Base-by-base conservation (phyloP, 2,888 invertebrate species). In the Ectemnius cavifrons region DNA sequence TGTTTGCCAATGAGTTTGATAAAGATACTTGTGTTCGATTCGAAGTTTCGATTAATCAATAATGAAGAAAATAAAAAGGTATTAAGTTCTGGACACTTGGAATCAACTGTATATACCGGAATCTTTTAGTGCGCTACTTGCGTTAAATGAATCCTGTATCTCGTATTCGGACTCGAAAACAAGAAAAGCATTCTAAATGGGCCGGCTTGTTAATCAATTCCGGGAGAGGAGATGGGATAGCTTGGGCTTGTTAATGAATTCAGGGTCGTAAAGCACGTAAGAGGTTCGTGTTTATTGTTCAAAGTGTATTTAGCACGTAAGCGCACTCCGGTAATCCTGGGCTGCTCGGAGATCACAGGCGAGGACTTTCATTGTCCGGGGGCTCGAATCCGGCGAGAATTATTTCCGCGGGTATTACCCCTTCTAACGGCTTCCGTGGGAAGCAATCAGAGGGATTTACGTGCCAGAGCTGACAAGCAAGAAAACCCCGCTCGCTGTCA, bases 391-490 rank as follows among this genome's bases (percentile, higher is more conserved):
- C n/a, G n/a, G 52, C 52, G 52, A 52, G 52, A 16, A 52, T 16
- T 52, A 16, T 52, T 52, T 52, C 52, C 52, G 16, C 52, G 52
- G 16, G 52, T 16, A 52, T 52, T 52, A 52, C 52, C 52, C 52
- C 16, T 52, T 14, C 16, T 16, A 52, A 16, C 4, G 16, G n/a
- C 16, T 52, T 16, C 52, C n/a, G n/a, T 14, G n/a, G 14, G 52
- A 52, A 52, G 52, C 52, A 52, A 52, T 52, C 52, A 52, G 52
- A 14, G 16, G 52, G 52, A 52, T 52, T 52, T 52, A 52, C 52
- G 52, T 16, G 14, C 52, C 8, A 37, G 52, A 52, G 16, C 52
- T 14, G n/a, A 52, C 52, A 14, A 52, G 52, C 16, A 52, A 52
- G 52, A 52, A 37, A 37, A 52, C 52, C 52, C 5, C 16, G 13